A percentile compares a stretch with the other conserved stretches of the same genome.
Evolutionary conservation across 2,888 invertebrate species (phyloP).

Genomic region (Aricia artaxerxes): DNA sequence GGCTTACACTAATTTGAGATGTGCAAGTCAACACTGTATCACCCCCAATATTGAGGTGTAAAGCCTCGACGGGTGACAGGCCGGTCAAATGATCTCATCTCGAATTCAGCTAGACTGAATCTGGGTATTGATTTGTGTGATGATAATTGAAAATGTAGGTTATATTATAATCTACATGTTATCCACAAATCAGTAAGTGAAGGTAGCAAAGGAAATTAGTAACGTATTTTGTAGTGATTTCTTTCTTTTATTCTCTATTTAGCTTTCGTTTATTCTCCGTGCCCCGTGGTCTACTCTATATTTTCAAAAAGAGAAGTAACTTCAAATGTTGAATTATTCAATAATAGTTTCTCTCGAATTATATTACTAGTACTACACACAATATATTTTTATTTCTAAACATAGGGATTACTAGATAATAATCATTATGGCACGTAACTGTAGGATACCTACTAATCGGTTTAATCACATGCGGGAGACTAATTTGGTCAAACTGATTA

Average conservation of each 20-base stretch:
- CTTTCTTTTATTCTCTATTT: too few species aligned
- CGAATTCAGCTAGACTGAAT: conserved; percentile 62
- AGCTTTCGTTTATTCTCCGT: too few species aligned
- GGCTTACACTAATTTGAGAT: neutral
- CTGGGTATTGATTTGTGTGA: conserved; percentile 25
- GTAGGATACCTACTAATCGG: neutral
- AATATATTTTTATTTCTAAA: neutral
- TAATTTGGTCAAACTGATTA: conserved; percentile 1
- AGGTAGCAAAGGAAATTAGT: too few species aligned
- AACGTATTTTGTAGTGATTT: too few species aligned
- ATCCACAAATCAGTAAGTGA: too few species aligned
- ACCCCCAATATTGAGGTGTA: conserved; percentile 62
- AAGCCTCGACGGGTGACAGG: conserved; percentile 66
- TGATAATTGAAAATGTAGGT: neutral
- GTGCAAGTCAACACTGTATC: conserved; percentile 51
- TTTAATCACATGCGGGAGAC: neutral
- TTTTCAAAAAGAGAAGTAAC: too few species aligned
- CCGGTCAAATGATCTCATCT: conserved; percentile 66
- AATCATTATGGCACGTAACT: neutral
- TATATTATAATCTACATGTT: neutral
- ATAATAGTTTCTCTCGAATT: too few species aligned
- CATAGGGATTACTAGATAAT: neutral
- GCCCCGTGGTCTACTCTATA: too few species aligned
- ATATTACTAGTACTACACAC: too few species aligned
- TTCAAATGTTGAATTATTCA: too few species aligned